Conservation (phyloP, 1,140 invertebrate species). For the Leguminivora glycinivorella region DNA sequence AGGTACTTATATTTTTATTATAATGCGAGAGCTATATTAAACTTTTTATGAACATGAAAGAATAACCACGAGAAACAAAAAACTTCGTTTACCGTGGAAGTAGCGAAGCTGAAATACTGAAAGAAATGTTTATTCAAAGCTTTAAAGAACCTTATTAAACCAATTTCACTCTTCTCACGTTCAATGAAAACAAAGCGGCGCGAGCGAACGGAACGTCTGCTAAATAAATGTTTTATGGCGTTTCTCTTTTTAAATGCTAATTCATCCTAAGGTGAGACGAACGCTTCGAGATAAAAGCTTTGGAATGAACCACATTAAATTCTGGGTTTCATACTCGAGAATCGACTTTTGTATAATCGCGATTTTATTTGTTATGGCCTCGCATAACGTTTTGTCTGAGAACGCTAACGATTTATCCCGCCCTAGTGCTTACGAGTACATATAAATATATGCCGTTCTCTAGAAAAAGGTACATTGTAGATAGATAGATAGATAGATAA, state of each 20-base stretch:
- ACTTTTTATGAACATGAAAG: too few species aligned
- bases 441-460: too few species aligned
- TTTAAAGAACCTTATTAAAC: constrained; percentile 35
- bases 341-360: neutral
- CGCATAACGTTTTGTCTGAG: neutral
- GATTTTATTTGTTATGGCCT: neutral
- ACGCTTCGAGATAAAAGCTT: constrained; percentile 19
- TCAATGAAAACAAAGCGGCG: constrained; percentile 33
- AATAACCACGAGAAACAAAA: neutral
- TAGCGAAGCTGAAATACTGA: constrained; percentile 11
- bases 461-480: too few species aligned
- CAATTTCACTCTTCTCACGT: constrained; percentile 34
- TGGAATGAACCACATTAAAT: constrained; percentile 4
- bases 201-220: constrained; percentile 34
- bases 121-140: constrained; percentile 28
- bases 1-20: too few species aligned
- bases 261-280: constrained; percentile 35
- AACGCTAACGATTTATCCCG: neutral
- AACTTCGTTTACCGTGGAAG: neutral
- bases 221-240: constrained; percentile 41
- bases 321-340: neutral
- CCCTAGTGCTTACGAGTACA: too few species aligned
- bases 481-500: too few species aligned
- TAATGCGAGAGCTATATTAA: too few species aligned
- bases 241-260: constrained; percentile 41